Percentiles rank a stretch among this genome's conserved stretches.
These are phyloP conservation scores for Drosophila truncata DNA, from an alignment of 1,140 invertebrate species.

Conservation along the genomic window DNA sequence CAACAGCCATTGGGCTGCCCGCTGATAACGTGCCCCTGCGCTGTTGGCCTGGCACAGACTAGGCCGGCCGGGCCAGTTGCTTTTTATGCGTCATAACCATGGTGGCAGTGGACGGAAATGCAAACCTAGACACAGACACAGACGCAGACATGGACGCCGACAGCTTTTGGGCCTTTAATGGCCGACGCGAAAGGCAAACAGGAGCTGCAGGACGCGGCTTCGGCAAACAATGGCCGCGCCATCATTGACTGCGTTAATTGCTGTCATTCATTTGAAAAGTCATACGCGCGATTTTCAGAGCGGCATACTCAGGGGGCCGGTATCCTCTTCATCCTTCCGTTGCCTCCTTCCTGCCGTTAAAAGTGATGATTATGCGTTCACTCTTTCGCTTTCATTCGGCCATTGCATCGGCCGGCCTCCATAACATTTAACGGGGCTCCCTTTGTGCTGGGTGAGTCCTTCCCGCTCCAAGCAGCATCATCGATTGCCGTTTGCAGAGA, in stretches of 20 bases:
- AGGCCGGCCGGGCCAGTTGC: constrained; percentile 42
- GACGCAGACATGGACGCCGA: constrained; percentile 19
- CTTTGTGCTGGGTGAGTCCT: constrained; percentile 51
- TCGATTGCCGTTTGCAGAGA: constrained; percentile 40
- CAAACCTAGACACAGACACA: constrained; percentile 6
- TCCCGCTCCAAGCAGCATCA: constrained; percentile 32
- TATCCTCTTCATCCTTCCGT: not conserved
- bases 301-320: not conserved
- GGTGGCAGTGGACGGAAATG: constrained; percentile 11
- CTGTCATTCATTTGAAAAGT: constrained; percentile 83
- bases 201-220: constrained; percentile 13
- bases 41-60: constrained; percentile 34
- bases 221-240: constrained; percentile 70
- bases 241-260: constrained; percentile 83
- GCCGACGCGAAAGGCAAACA: constrained; percentile 42
- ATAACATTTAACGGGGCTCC: constrained; percentile 57
- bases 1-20: constrained; percentile 11
- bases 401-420: constrained; percentile 20
- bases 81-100: constrained; percentile 78
- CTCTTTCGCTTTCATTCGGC: constrained; percentile 64
- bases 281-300: constrained; percentile 66
- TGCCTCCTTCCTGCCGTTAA: constrained; percentile 57
- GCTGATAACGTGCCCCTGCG: constrained; percentile 35
- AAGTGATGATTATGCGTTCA: constrained; percentile 78
- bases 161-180: constrained; percentile 66